Conservation (phyloP, 2,888 invertebrate genomes). For the Nymphalis urticae region DNA sequence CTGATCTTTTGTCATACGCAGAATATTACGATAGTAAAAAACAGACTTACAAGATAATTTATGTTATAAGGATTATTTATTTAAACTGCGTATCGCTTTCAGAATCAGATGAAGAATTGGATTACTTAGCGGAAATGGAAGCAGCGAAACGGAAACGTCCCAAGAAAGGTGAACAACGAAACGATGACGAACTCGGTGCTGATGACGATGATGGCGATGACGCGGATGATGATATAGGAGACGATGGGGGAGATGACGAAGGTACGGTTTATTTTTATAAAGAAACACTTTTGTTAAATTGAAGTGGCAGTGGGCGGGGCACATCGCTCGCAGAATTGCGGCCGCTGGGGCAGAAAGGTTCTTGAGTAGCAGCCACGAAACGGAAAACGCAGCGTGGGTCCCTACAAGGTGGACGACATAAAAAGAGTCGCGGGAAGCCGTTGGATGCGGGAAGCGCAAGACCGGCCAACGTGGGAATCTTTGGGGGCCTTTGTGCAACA, state of each 20-base stretch:
- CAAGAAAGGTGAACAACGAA: slow-evolving; percentile 59
- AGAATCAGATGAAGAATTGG: slow-evolving; percentile 81
- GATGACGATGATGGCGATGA: slow-evolving; percentile 66
- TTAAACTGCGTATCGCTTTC: slow-evolving; percentile 15
- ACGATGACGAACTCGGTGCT: slow-evolving; percentile 50
- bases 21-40: too few species aligned
- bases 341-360: background rate
- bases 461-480: too few species aligned
- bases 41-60: background rate
- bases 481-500: too few species aligned
- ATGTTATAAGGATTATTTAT: background rate
- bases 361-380: too few species aligned
- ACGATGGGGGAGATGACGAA: slow-evolving; percentile 52
- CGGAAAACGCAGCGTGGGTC: too few species aligned
- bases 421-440: too few species aligned
- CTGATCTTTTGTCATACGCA: background rate
- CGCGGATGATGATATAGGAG: slow-evolving; percentile 54
- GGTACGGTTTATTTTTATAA: background rate
- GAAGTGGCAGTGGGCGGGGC: too few species aligned
- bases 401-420: too few species aligned
- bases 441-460: too few species aligned
- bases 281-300: too few species aligned
- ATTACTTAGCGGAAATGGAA: slow-evolving; percentile 85
- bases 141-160: slow-evolving; percentile 55
- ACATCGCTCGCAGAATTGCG: background rate